These are phyloP conservation scores for Lasioglossum albipes DNA, from an alignment of 1,140 invertebrate species.

Conservation along the genomic window DNA sequence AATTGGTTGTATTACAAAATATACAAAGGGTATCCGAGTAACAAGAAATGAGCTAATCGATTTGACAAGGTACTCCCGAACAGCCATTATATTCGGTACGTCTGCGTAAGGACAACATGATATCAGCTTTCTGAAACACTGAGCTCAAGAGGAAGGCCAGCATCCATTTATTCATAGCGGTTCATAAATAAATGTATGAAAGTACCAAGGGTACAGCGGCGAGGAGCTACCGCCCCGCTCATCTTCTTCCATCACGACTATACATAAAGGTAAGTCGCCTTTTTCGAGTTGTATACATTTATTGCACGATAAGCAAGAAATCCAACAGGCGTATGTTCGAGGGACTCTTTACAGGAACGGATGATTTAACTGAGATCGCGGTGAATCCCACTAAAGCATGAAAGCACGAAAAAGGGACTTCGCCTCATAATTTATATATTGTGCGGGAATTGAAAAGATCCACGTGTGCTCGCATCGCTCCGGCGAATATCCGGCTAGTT, in stretches of 20 bases:
- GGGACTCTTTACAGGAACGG: conserved; percentile 40
- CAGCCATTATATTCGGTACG: conserved; percentile 72
- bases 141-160: conserved; percentile 68
- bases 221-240: conserved; percentile 59
- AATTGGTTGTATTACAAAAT: not conserved
- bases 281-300: conserved; percentile 65
- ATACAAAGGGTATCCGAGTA: conserved; percentile 22
- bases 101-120: conserved; percentile 70
- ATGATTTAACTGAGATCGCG: conserved; percentile 53
- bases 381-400: conserved; percentile 26
- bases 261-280: conserved; percentile 47
- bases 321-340: conserved; percentile 57
- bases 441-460: conserved; percentile 36
- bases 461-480: conserved; percentile 19
- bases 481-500: conserved; percentile 15
- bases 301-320: conserved; percentile 64
- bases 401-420: conserved; percentile 34
- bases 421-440: conserved; percentile 38
- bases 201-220: conserved; percentile 52
- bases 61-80: conserved; percentile 68
- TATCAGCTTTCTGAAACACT: conserved; percentile 68
- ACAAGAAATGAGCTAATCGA: conserved; percentile 56
- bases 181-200: conserved; percentile 80
- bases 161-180: conserved; percentile 79
- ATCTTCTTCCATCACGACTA: conserved; percentile 52